These are phyloP conservation scores for Caenorhabditis latens DNA, from an alignment of 1,140 invertebrate species.

Conservation along the genomic window DNA sequence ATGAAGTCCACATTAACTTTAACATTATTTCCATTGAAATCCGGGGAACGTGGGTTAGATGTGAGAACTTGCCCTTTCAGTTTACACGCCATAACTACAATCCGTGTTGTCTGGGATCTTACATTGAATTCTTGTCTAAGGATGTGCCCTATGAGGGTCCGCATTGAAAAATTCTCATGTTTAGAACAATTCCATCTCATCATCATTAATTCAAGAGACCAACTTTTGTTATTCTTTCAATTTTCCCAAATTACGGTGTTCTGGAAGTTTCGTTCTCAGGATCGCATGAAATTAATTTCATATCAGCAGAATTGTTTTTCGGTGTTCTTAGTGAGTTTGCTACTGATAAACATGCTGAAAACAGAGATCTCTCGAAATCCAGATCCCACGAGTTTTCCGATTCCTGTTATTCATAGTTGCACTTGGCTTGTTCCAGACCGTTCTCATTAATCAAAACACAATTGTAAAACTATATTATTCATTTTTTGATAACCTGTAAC, in stretches of 20 bases:
- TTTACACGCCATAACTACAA: not conserved
- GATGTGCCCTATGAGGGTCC: not conserved
- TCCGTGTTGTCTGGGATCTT: not conserved
- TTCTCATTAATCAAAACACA: slow-evolving; percentile 22
- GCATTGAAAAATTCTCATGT: not conserved
- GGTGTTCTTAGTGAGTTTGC: not conserved
- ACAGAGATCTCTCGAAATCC: slow-evolving; percentile 26
- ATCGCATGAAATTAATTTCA: not conserved
- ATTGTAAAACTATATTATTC: slow-evolving; percentile 22
- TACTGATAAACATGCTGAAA: slow-evolving; percentile 41
- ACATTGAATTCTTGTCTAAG: not conserved
- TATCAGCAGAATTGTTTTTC: slow-evolving; percentile 19
- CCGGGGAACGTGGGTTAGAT: not conserved
- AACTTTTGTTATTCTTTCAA: too few relatives aligned
- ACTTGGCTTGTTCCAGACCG: slow-evolving; percentile 12
- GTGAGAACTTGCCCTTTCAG: not conserved
- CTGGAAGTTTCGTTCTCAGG: not conserved
- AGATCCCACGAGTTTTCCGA: slow-evolving; percentile 26
- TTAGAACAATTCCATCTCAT: not conserved
- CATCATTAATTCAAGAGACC: too few relatives aligned
- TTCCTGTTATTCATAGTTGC: slow-evolving; percentile 40
- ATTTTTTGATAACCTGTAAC: slow-evolving; percentile 46
- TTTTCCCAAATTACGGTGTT: not conserved
- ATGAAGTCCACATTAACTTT: not conserved
- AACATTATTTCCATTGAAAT: not conserved